Percentiles rank a stretch among this genome's conserved stretches.
These are phyloP conservation scores for Stegana nigrithorax DNA, from an alignment of 2,888 invertebrate species.

Conservation along the genomic window DNA sequence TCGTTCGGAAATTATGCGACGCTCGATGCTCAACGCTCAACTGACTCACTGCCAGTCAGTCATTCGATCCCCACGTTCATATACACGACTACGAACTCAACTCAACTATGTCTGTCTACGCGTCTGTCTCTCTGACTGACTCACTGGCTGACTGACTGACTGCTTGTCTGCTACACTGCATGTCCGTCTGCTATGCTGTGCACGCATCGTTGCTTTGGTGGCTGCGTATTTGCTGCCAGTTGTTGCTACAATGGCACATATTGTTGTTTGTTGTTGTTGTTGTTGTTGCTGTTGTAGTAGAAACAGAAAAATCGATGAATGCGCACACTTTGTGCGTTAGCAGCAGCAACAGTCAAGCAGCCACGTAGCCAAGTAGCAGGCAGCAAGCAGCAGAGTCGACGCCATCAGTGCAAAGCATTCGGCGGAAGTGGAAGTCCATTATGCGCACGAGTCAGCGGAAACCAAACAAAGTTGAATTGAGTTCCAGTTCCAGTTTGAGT, in stretches of 20 bases:
- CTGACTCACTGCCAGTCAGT: no score
- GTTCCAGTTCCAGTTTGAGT: background rate
- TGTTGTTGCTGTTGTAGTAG: no score
- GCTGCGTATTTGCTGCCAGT: constrained; percentile 3
- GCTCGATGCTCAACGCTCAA: no score
- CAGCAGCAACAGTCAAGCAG: background rate
- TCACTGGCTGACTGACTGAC: background rate
- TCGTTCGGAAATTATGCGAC: no score
- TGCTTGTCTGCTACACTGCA: no score
- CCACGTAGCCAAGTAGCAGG: no score
- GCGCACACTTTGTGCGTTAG: constrained; percentile 11
- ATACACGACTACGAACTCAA: background rate
- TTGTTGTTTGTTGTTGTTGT: no score
- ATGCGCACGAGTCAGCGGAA: constrained; percentile 12
- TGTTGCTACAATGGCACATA: background rate
- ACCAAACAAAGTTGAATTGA: constrained; percentile 10
- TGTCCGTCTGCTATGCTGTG: no score
- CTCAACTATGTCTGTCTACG: background rate
- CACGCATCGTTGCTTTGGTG: background rate
- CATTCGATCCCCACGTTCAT: no score
- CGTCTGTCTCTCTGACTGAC: background rate
- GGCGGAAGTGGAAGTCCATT: constrained; percentile 2
- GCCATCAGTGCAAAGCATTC: background rate
- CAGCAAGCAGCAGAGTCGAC: background rate
- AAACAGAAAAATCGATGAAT: constrained; percentile 13